Evolutionary conservation across 2,888 invertebrate genomes (phyloP), one percentile per base, ranked within the genome.

Genomic region (Endotricha flammealis): DNA sequence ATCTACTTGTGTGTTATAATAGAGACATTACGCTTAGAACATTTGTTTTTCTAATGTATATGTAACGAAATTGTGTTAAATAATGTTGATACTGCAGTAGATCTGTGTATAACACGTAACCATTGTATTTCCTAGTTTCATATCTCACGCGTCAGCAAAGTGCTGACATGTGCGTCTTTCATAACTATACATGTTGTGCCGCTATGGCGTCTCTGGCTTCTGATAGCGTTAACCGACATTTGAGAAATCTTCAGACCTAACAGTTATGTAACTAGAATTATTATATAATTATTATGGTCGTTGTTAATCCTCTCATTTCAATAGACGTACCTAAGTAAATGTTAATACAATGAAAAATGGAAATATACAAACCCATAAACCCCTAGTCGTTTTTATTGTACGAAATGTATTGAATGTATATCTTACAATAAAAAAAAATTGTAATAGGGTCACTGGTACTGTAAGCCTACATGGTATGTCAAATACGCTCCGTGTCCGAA

Each of bases 21-120:
- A 82, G 82, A 71, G 70, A 75, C 61, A 75, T 78, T 81, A 82
- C 80, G 85, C 82, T 83, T 85, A 85, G 79, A 76, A 69, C 68
- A 64, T 64, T 74, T 78, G 74, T 66, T 78, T 82, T 82, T 75
- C 57, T 71, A 73, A 62, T 61, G 72, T 66, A 66, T 68, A 75
- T 71, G 68, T 81, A 78, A 75, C 74, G 77, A 65, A 75, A 75
- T 75, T 79, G 73, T 78, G 74, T 81, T 79, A 52, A 68, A 71
- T 68, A 74, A 76, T 81, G 71, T 79, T 73, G 71, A 75, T 82
- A 81, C 76, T 67, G 72, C 76, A 77, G 80, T 85, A 83, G 83
- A 83, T 78, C 81, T 81, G 81, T 83, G 81, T 82, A 70, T 70
- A 64, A 65, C 50, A 48, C 46, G 61, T 66, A 67, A 60, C 71